phyloP scores from a whole-genome alignment of 1,140 invertebrate species.

The Centruroides sculpturatus region DNA sequence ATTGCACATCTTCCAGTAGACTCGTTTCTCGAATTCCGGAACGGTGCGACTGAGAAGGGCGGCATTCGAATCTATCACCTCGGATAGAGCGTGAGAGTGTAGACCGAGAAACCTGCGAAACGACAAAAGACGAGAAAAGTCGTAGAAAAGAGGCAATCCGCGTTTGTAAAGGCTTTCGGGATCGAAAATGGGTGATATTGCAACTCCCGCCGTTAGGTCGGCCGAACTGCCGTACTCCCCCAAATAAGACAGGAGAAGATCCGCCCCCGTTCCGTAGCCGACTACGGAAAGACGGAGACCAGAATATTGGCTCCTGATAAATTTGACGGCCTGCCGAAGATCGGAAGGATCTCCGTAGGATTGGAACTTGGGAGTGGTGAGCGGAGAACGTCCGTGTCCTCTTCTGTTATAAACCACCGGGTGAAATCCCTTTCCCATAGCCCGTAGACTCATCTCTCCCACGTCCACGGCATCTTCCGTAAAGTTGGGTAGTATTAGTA shows the following conservation, averaged over 20 bases:
- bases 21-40: constrained; percentile 18
- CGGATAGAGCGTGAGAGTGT: constrained; percentile 16
- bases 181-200: constrained; percentile 24
- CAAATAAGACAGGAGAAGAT: constrained; percentile 24
- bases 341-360: constrained; percentile 23
- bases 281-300: constrained; percentile 20
- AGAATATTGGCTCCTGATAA: constrained; percentile 20
- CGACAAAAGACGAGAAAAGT: constrained; percentile 3
- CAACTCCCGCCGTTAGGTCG: constrained; percentile 19
- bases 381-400: constrained; percentile 20
- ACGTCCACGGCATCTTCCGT: constrained; percentile 17
- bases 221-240: constrained; percentile 26
- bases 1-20: constrained; percentile 20
- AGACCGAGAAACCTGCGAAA: constrained; percentile 17
- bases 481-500: constrained; percentile 20
- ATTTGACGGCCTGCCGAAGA: constrained; percentile 23
- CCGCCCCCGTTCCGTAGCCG: constrained; percentile 23
- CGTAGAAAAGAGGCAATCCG: constrained; percentile 5
- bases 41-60: constrained; percentile 15
- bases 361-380: constrained; percentile 24
- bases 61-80: constrained; percentile 15
- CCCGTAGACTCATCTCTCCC: constrained; percentile 14
- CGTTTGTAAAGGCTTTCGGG: constrained; percentile 15
- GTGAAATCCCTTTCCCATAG: constrained; percentile 21
- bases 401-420: constrained; percentile 24